Percentiles rank a stretch among this genome's conserved stretches.
phyloP scores from a whole-genome alignment of 2,797 vertebrate species.

The Squalus acanthias region DNA sequence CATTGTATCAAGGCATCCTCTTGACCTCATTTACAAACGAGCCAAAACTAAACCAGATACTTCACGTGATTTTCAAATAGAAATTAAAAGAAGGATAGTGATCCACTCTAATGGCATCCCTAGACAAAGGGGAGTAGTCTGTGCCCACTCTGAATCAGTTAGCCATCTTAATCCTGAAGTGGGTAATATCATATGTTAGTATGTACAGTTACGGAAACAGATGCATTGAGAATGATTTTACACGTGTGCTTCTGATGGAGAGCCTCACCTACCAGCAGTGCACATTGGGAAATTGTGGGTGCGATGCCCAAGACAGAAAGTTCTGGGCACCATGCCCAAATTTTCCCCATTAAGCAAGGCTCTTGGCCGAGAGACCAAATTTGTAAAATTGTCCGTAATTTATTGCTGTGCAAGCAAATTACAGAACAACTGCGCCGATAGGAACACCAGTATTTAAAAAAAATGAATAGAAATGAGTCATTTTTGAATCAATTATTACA shows the following conservation, averaged over 20 bases:
- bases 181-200: neutral
- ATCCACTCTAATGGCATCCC: neutral
- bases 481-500: conserved; percentile 19
- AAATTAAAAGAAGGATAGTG: neutral
- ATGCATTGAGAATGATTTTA: neutral
- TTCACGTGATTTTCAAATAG: neutral
- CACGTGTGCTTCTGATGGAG: neutral
- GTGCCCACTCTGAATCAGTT: neutral
- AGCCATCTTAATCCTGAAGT: neutral
- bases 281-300: no score
- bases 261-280: no score
- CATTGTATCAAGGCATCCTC: no score
- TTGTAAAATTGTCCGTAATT: no score
- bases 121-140: neutral
- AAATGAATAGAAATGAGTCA: neutral
- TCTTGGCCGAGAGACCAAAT: no score
- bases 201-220: neutral
- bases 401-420: neutral
- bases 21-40: neutral
- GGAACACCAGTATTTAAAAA: neutral
- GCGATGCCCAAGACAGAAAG: neutral
- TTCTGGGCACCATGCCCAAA: neutral
- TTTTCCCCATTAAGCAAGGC: neutral
- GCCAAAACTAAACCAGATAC: neutral
- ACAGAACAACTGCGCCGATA: neutral